Evolutionary conservation across 2,888 invertebrate genomes (phyloP).

Genomic region (Andrena haemorrhoa): DNA sequence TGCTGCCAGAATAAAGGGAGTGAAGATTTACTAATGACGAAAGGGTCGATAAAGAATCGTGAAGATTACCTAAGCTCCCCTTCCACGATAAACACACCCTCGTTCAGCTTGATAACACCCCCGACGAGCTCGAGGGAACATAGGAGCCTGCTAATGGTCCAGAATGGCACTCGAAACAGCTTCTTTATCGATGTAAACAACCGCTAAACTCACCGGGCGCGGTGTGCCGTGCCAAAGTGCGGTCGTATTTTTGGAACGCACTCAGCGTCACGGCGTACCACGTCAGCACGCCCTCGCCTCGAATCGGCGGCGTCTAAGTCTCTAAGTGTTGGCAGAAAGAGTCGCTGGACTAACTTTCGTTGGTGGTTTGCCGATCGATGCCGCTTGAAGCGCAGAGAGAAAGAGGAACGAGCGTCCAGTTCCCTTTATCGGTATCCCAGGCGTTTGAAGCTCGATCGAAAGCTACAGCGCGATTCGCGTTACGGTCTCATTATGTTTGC

Average conservation of each 20-base stretch:
- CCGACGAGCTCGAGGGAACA: slow-evolving; percentile 54
- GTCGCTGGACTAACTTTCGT: slow-evolving; percentile 51
- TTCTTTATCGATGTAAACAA: slow-evolving; percentile 82
- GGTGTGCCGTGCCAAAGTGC: slow-evolving; percentile 78
- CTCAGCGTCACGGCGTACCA: slow-evolving; percentile 78
- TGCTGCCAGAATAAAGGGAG: neutral
- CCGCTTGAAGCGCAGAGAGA: neutral
- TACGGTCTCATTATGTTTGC: slow-evolving; percentile 19
- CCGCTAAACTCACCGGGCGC: slow-evolving; percentile 75
- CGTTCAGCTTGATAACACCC: neutral
- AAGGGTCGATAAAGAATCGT: neutral
- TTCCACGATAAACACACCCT: slow-evolving; percentile 21
- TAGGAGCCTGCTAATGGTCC: slow-evolving; percentile 76
- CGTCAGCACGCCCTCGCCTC: slow-evolving; percentile 76
- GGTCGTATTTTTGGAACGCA: slow-evolving; percentile 81
- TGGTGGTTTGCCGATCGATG: slow-evolving; percentile 10
- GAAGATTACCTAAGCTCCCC: neutral
- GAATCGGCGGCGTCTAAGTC: slow-evolving; percentile 42
- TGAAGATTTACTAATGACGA: too few species aligned
- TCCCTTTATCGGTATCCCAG: neutral
- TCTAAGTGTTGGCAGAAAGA: slow-evolving; percentile 63
- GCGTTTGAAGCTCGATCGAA: neutral
- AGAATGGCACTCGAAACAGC: slow-evolving; percentile 75
- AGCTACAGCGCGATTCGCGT: neutral
- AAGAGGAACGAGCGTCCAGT: neutral